Evolutionary conservation across 2,113 vertebrate genomes (phyloP).

Genomic region (Scolopax mira): DNA sequence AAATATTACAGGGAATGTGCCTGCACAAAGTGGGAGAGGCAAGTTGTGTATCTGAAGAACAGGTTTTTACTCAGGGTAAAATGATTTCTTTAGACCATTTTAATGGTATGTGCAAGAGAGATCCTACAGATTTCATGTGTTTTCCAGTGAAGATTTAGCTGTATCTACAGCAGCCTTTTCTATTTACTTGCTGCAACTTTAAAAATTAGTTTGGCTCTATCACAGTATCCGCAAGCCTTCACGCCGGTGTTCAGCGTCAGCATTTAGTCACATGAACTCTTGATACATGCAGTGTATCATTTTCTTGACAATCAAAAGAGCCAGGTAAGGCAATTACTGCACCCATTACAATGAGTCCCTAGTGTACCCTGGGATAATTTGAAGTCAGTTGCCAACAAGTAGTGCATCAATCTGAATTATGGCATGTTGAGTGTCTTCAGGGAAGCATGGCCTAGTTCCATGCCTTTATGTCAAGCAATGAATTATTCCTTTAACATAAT

Average conservation of each 20-base stretch:
- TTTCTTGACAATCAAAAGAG: neutral
- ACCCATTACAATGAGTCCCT: neutral
- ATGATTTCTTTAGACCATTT: neutral
- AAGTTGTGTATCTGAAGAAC: neutral
- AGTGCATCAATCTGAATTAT: accelerated
- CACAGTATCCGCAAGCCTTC: neutral
- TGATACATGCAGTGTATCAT: neutral
- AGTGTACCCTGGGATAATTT: neutral
- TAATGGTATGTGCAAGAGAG: neutral
- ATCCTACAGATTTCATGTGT: neutral
- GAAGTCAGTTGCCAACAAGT: neutral
- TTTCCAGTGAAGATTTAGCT: neutral
- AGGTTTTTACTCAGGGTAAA: neutral
- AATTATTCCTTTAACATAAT: neutral
- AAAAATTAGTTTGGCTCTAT: neutral
- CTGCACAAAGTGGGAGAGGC: neutral
- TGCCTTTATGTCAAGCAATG: neutral
- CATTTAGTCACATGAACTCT: neutral
- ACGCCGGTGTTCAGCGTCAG: neutral
- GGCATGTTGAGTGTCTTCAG: neutral
- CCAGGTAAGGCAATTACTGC: neutral
- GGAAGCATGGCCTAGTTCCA: neutral
- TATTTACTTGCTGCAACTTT: neutral
- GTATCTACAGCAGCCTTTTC: neutral
- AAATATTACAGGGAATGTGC: neutral